phyloP scores from a whole-genome alignment of 2,113 vertebrate species.

The Henicopernis longicauda region DNA sequence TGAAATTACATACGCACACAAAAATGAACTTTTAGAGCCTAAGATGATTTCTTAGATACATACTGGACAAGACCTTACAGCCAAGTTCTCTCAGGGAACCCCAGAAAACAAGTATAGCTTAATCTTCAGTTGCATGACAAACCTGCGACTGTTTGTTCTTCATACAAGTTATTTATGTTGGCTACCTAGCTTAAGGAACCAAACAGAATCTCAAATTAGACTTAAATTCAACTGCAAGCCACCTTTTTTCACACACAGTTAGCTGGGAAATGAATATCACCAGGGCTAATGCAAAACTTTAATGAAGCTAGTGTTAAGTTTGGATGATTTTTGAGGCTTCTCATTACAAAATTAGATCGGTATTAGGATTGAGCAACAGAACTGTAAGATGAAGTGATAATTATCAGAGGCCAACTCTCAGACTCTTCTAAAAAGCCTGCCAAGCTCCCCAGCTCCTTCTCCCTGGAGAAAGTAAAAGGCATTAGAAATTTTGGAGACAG shows the following conservation, averaged over 20 bases:
- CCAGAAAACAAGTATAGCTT: background rate
- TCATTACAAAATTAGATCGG: background rate
- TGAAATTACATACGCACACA: background rate
- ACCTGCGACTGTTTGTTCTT: background rate
- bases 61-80: background rate
- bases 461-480: background rate
- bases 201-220: background rate
- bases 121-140: background rate
- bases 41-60: background rate
- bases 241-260: background rate
- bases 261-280: background rate
- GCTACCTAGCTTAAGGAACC: background rate
- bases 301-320: background rate
- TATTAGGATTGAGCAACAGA: slow-evolving; percentile 28
- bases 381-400: background rate
- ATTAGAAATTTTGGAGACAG: background rate
- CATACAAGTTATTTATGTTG: background rate
- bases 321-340: background rate
- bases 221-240: background rate
- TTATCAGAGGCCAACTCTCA: background rate
- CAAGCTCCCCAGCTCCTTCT: background rate
- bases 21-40: background rate
- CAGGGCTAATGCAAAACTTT: background rate
- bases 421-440: background rate
- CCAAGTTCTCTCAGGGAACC: background rate